These are phyloP conservation scores for Oscheius sp. DNA, from an alignment of 2,888 invertebrate species.

Conservation along the genomic window DNA sequence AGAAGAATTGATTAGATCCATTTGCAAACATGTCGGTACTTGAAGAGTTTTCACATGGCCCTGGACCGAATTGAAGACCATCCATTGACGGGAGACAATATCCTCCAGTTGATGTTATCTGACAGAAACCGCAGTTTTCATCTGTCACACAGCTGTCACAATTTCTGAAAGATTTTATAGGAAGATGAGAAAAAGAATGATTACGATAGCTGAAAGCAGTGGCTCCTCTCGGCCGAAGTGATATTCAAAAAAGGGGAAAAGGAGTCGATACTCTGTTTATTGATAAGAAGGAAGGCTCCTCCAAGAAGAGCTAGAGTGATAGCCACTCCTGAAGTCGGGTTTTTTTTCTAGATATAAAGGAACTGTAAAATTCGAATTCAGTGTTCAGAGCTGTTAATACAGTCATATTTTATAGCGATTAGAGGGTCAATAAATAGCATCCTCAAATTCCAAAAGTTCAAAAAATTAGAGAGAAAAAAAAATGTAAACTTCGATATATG, in stretches of 20 bases:
- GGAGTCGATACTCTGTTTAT: constrained; percentile 8
- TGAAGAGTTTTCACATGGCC: too few species aligned
- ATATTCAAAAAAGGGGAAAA: neutral
- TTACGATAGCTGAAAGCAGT: constrained; percentile 3
- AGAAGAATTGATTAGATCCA: constrained; percentile 34
- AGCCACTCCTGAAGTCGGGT: too few species aligned
- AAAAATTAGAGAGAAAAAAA: too few species aligned
- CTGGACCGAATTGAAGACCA: constrained; percentile 13
- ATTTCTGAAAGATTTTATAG: constrained; percentile 43
- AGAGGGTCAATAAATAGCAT: too few species aligned
- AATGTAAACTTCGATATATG: too few species aligned
- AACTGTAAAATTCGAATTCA: too few species aligned
- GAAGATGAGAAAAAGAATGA: neutral
- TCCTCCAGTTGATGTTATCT: neutral
- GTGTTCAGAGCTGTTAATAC: too few species aligned
- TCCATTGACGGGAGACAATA: neutral
- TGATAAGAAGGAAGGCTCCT: constrained; percentile 39
- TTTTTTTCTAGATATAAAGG: too few species aligned
- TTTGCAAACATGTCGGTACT: too few species aligned
- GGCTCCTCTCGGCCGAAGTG: neutral
- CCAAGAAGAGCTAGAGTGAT: constrained; percentile 43
- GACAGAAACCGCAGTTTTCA: constrained; percentile 71
- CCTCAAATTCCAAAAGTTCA: too few species aligned
- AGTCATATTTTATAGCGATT: too few species aligned
- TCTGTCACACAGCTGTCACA: constrained; percentile 73